A percentile compares a stretch with the other conserved stretches of the same genome.
Evolutionary conservation across 2,888 invertebrate species (phyloP).

Genomic region (Gandaritis pyraliata): DNA sequence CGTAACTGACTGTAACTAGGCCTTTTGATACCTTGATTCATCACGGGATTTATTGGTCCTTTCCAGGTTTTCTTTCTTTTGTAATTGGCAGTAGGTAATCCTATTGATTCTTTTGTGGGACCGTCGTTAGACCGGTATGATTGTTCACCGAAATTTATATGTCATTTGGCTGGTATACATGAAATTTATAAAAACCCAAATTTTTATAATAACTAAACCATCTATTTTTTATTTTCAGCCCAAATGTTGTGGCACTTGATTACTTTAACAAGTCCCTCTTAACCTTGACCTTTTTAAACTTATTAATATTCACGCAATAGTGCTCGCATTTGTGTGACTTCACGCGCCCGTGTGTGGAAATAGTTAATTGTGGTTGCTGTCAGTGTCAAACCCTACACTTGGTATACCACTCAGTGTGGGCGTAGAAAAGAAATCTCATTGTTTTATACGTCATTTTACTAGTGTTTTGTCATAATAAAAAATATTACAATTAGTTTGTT

Average conservation of each 20-base stretch:
- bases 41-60: slow-evolving; percentile 34
- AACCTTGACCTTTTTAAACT: not conserved
- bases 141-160: not conserved
- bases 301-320: not conserved
- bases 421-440: slow-evolving; percentile 21
- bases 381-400: slow-evolving; percentile 49
- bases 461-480: too few species aligned
- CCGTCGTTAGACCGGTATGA: slow-evolving; percentile 14
- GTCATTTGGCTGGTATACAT: not conserved
- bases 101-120: slow-evolving; percentile 18
- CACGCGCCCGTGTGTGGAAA: slow-evolving; percentile 52
- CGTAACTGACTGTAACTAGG: slow-evolving; percentile 36
- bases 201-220: too few species aligned
- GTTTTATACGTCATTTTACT: slow-evolving; percentile 20
- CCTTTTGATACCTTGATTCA: slow-evolving; percentile 34
- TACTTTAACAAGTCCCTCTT: not conserved
- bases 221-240: too few species aligned
- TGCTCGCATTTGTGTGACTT: slow-evolving; percentile 18
- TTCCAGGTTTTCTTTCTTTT: slow-evolving; percentile 27
- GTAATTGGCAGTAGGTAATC: slow-evolving; percentile 24
- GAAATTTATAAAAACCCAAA: not conserved
- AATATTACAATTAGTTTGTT: too few species aligned
- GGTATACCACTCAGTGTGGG: slow-evolving; percentile 15
- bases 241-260: too few species aligned
- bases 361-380: slow-evolving; percentile 64